Conservation (phyloP, 2,113 vertebrate genomes). For the Macrotis lagotis region DNA sequence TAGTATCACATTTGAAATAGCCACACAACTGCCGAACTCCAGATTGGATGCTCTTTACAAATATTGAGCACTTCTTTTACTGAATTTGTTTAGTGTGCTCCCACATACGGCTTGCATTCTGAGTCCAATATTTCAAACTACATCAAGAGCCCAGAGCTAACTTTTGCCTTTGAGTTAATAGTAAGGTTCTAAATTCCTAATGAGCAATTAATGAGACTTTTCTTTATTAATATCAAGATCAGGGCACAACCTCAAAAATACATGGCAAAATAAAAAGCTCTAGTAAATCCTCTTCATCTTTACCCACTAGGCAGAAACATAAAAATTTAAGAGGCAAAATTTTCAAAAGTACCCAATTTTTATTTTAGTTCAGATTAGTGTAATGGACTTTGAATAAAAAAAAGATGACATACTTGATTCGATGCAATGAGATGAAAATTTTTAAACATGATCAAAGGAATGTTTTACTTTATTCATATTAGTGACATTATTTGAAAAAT, state of each 20-base stretch:
- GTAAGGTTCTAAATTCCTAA: background rate
- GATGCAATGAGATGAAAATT: background rate
- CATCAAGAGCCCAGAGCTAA: background rate
- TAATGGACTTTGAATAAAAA: background rate
- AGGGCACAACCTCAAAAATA: rapidly evolving
- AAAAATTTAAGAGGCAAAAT: background rate
- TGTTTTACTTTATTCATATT: background rate
- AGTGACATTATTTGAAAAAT: background rate
- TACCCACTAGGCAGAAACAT: background rate
- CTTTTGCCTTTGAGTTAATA: background rate
- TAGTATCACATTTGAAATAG: background rate
- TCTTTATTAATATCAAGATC: conserved; percentile 1
- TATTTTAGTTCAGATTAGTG: background rate
- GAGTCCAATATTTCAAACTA: background rate
- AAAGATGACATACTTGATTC: background rate
- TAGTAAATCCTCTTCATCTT: background rate
- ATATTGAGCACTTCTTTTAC: background rate
- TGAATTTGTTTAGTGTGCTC: background rate
- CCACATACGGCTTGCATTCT: background rate
- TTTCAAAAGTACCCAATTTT: background rate
- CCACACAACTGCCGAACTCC: background rate
- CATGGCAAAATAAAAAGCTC: background rate
- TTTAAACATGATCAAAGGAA: background rate
- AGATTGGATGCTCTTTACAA: background rate
- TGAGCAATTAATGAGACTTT: background rate